Percentiles rank a stretch among this genome's conserved stretches.
These are phyloP conservation scores for Gonocerus acuteangulatus DNA, from an alignment of 2,888 invertebrate species.

Conservation along the genomic window DNA sequence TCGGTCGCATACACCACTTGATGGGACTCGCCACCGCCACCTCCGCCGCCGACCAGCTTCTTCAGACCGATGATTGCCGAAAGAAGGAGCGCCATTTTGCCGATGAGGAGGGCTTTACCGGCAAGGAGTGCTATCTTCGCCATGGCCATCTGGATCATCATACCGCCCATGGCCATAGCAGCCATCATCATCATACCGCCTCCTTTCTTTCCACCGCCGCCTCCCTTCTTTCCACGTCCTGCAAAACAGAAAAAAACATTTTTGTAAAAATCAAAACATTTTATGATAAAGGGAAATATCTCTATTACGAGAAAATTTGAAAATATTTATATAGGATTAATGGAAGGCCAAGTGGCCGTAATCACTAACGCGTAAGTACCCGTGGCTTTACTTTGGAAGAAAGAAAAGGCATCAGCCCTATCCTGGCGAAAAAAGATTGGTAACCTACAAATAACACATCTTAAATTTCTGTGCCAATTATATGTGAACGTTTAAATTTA, in stretches of 20 bases:
- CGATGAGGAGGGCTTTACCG: constrained; percentile 57
- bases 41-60: constrained; percentile 57
- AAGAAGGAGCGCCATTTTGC: constrained; percentile 66
- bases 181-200: constrained; percentile 53
- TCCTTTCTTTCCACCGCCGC: constrained; percentile 43
- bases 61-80: constrained; percentile 80
- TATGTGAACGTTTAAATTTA: no score
- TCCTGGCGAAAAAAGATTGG: no score
- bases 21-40: constrained; percentile 44
- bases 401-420: no score
- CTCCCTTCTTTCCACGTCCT: constrained; percentile 47
- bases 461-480: no score
- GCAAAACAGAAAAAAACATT: constrained; percentile 27
- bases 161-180: constrained; percentile 50
- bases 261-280: no score
- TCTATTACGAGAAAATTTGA: no score
- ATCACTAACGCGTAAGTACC: no score
- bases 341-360: no score
- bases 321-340: no score
- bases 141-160: constrained; percentile 58
- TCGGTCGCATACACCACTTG: constrained; percentile 35
- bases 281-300: no score
- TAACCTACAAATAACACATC: no score
- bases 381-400: no score
- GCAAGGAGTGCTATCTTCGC: constrained; percentile 56